Conservation (phyloP, 2,888 invertebrate genomes). For the Girardia tigrina region DNA sequence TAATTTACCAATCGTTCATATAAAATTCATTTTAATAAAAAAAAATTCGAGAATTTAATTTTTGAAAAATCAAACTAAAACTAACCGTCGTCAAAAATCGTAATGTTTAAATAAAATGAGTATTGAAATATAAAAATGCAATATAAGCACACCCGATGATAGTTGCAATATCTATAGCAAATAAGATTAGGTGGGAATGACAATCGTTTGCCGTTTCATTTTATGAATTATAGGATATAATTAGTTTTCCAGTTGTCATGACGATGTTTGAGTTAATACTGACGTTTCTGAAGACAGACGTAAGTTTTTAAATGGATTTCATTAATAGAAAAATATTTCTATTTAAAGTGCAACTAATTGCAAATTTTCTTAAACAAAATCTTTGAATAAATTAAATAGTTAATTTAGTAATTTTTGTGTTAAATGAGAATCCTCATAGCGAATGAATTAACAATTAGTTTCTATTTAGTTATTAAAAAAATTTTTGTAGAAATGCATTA, state of each 20-base stretch:
- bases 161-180: conserved; percentile 6
- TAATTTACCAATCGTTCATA: too few relatives aligned
- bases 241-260: conserved; percentile 23
- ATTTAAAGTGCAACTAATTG: conserved; percentile 18
- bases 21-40: too few relatives aligned
- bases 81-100: too few relatives aligned
- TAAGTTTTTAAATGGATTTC: conserved; percentile 13
- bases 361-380: not conserved
- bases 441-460: conserved; percentile 18
- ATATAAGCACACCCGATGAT: conserved; percentile 7
- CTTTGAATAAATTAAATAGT: conserved; percentile 23
- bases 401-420: not conserved
- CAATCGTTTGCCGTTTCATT: conserved; percentile 23
- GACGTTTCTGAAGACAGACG: conserved; percentile 23
- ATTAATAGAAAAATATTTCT: not conserved
- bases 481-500: not conserved
- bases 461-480: conserved; percentile 12
- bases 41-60: too few relatives aligned
- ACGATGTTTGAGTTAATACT: not conserved
- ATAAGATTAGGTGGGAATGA: conserved; percentile 23
- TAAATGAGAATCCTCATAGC: conserved; percentile 13
- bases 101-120: too few relatives aligned
- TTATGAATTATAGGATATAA: conserved; percentile 12
- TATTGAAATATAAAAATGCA: conserved; percentile 1
- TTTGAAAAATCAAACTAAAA: too few relatives aligned